These are phyloP conservation scores for Elysia chlorotica DNA, from an alignment of 1,140 invertebrate genomes.

Conservation along the genomic window DNA sequence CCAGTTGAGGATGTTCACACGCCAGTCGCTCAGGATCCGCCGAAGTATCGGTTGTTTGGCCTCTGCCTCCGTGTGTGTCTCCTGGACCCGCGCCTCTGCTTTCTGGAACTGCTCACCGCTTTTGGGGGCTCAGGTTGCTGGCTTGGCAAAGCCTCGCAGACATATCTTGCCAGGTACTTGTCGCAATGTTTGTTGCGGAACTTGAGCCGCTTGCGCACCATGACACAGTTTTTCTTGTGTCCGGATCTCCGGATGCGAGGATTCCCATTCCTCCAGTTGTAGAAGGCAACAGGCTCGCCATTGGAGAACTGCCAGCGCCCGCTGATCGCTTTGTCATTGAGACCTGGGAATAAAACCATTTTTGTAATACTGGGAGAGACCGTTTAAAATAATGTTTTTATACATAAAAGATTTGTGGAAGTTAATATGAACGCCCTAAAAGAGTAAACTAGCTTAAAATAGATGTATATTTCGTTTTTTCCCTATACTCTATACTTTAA, in stretches of 20 bases:
- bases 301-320: constrained; percentile 46
- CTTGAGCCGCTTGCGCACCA: constrained; percentile 46
- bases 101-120: constrained; percentile 11
- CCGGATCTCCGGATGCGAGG: constrained; percentile 37
- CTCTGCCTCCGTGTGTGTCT: constrained; percentile 7
- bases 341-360: too few relatives aligned
- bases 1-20: too few relatives aligned
- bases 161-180: constrained; percentile 42
- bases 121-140: neutral
- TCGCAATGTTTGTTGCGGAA: constrained; percentile 56
- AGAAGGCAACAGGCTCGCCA: constrained; percentile 36
- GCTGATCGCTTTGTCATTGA: constrained; percentile 44
- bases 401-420: too few relatives aligned
- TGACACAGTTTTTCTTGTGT: constrained; percentile 47
- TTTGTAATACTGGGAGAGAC: too few relatives aligned
- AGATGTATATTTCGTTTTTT: too few relatives aligned
- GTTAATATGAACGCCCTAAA: too few relatives aligned
- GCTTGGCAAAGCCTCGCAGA: constrained; percentile 40
- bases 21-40: constrained; percentile 6
- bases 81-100: constrained; percentile 10
- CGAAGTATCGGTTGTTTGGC: neutral
- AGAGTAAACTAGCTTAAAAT: too few relatives aligned
- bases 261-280: constrained; percentile 43
- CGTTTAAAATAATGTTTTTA: too few relatives aligned
- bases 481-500: too few relatives aligned